These are phyloP conservation scores for Aphidius ervi DNA, from an alignment of 1,140 invertebrate species.

Conservation along the genomic window DNA sequence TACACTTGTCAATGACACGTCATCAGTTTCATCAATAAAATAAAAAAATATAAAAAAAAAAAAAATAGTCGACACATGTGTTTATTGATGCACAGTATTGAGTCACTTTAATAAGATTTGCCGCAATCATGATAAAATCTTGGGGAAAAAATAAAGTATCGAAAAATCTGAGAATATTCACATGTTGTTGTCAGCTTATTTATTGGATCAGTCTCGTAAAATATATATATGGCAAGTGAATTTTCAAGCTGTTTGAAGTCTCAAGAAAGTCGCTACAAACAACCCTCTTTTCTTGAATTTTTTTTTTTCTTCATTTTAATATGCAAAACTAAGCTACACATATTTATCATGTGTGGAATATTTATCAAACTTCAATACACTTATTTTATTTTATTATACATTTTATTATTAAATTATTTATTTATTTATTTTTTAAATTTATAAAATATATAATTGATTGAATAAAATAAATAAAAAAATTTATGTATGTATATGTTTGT, in stretches of 20 bases:
- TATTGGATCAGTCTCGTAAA: conserved; percentile 24
- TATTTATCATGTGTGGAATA: too few species aligned
- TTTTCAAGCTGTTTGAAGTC: conserved; percentile 20
- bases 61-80: neutral
- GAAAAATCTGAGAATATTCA: neutral
- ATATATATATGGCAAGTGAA: conserved; percentile 13
- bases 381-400: too few species aligned
- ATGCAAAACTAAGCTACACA: too few species aligned
- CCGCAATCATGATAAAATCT: conserved; percentile 12
- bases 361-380: too few species aligned
- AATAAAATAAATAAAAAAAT: too few species aligned
- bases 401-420: too few species aligned
- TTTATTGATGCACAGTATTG: neutral
- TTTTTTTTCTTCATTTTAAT: neutral
- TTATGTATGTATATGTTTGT: too few species aligned
- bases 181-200: neutral
- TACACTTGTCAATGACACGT: too few species aligned
- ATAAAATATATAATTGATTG: too few species aligned
- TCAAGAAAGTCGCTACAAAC: neutral
- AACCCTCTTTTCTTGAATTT: conserved; percentile 3
- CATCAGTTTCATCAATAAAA: too few species aligned
- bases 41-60: too few species aligned
- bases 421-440: too few species aligned
- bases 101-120: conserved; percentile 12
- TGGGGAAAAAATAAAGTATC: neutral